These are phyloP conservation scores for Tachystola acroxantha DNA, from an alignment of 2,888 invertebrate genomes.

Conservation along the genomic window DNA sequence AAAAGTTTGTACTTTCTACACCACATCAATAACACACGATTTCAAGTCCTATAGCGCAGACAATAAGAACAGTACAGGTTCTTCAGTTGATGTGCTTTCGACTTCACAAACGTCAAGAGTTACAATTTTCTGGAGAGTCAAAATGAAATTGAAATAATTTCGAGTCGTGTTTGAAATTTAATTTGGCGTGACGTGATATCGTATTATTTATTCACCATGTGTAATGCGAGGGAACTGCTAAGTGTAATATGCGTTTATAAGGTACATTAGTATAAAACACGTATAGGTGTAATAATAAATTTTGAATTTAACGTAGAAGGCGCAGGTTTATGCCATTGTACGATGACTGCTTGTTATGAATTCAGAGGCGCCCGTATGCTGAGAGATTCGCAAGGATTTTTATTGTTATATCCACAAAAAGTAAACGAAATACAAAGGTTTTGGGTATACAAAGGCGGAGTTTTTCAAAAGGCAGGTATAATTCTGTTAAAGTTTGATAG, in stretches of 20 bases:
- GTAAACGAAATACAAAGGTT: neutral
- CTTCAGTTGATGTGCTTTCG: too few relatives aligned
- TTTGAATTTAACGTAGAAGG: conserved; percentile 3
- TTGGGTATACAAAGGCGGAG: neutral
- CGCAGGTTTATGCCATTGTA: neutral
- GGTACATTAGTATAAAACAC: conserved; percentile 41
- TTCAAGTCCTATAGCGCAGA: too few relatives aligned
- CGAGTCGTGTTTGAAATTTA: neutral
- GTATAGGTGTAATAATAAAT: conserved; percentile 16
- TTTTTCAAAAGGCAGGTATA: too few relatives aligned
- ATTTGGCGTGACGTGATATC: conserved; percentile 15
- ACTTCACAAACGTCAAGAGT: neutral
- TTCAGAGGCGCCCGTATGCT: neutral
- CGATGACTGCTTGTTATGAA: conserved; percentile 6
- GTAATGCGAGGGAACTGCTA: conserved; percentile 21
- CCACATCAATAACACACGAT: too few relatives aligned
- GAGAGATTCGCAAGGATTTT: neutral
- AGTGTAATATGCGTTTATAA: conserved; percentile 28
- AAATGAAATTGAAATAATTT: conserved; percentile 2
- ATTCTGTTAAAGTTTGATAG: too few relatives aligned
- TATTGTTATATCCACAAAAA: neutral
- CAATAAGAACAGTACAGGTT: too few relatives aligned
- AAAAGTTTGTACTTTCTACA: too few relatives aligned
- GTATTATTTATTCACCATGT: conserved; percentile 37
- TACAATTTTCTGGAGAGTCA: neutral